Percentiles rank a stretch among this genome's conserved stretches.
Conservation (phyloP, 2,113 vertebrate genomes). For the Macquaria australasica region DNA sequence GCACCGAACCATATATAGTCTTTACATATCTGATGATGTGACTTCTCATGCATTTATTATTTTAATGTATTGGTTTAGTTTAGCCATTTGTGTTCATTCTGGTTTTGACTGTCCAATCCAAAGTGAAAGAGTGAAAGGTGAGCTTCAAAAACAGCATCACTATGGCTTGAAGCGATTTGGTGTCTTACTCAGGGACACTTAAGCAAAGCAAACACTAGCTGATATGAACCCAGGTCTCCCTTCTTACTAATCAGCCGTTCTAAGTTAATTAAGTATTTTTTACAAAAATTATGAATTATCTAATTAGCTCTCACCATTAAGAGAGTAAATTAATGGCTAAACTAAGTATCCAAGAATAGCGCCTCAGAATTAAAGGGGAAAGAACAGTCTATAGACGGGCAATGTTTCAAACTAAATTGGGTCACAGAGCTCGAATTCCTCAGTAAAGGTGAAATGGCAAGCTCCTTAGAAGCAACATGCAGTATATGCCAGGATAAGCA, state of each 20-base stretch:
- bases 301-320: slow-evolving; percentile 39
- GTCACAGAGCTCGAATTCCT: slow-evolving; percentile 51
- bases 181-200: neutral
- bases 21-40: neutral
- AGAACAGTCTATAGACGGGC: slow-evolving; percentile 27
- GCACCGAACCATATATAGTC: neutral
- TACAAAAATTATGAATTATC: slow-evolving; percentile 23
- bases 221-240: slow-evolving; percentile 6
- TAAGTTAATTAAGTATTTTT: slow-evolving; percentile 8
- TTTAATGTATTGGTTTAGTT: neutral
- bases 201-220: neutral
- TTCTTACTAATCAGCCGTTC: neutral
- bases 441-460: slow-evolving; percentile 41
- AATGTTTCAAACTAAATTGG: slow-evolving; percentile 57
- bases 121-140: neutral
- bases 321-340: slow-evolving; percentile 25
- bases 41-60: neutral
- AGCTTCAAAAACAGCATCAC: neutral
- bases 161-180: neutral
- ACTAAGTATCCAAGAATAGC: slow-evolving; percentile 45
- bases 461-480: slow-evolving; percentile 25
- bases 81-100: neutral
- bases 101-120: neutral
- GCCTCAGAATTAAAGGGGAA: slow-evolving; percentile 33
- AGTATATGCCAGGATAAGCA: slow-evolving; percentile 32